Evolutionary conservation across 23 tunicate genomes (phyloP), one percentile per base, ranked within the genome.

Genomic region (Trididemnum clinides): DNA sequence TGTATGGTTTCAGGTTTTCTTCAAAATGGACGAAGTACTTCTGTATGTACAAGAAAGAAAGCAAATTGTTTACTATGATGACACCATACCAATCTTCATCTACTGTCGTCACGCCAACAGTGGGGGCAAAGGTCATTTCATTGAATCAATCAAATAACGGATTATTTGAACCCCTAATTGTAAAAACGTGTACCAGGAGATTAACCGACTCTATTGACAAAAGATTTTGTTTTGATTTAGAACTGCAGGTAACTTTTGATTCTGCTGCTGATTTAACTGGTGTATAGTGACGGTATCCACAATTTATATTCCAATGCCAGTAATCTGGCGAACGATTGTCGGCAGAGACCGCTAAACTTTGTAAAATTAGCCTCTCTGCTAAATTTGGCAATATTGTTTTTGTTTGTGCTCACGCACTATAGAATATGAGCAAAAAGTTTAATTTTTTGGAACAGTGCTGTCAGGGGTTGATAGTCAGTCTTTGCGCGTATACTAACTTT

Each of bases 181-280:
- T 94, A 32, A 59, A 70, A 30, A 79, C 90, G 15, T 94, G 98
- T 50, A 82, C 88, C 0, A 26, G 98, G 34, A 72, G 90, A 36
- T 51, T 64, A 22, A 89, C 86, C 0, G 98, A 94, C 33, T 63
- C 94, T 54, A 94, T 94, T 50, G 98, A 94, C 66, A 89, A 83
- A 39, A 33, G 98, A 76, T 94, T 94, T 44, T 94, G 98, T 85
- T 94, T 94, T 57, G 98, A 94, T 70, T 35, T 94, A 49, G 98
- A 89, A 71, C 84, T 94, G 22, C 85, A 94, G 98, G 94, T 93
- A 26, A 12, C 7, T 63, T 28, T 66, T 19, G 25, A n/a, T n/a
- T n/a, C n/a, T n/a, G n/a, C n/a, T n/a, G n/a, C n/a, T n/a, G n/a
- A n/a, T n/a, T n/a, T n/a, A n/a, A n/a, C n/a, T n/a, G n/a, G n/a